Conservation (phyloP, 1,140 invertebrate genomes). For the Littorina saxatilis region DNA sequence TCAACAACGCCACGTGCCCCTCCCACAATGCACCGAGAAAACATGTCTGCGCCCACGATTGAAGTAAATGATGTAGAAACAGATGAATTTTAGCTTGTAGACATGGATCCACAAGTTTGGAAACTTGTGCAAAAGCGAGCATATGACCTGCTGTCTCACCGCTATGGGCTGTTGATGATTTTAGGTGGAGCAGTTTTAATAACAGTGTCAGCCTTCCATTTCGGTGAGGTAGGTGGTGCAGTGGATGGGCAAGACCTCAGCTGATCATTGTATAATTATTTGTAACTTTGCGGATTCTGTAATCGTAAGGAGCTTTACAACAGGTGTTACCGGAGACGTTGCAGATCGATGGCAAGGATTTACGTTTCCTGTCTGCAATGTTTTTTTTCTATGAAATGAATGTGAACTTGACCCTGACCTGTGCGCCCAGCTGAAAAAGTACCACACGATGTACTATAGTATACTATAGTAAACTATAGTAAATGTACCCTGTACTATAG, state of each 20-base stretch:
- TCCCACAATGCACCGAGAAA: slow-evolving; percentile 16
- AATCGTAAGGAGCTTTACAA: too few relatives aligned
- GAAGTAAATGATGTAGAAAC: not conserved
- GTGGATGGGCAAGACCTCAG: not conserved
- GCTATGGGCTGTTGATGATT: slow-evolving; percentile 69
- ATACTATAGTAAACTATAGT: too few relatives aligned
- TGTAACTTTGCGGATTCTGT: too few relatives aligned
- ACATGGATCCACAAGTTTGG: slow-evolving; percentile 49
- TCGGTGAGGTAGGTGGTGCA: slow-evolving; percentile 71
- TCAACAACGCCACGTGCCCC: slow-evolving; percentile 49
- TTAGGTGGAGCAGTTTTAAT: slow-evolving; percentile 66
- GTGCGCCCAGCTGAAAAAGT: too few relatives aligned
- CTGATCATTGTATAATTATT: too few relatives aligned
- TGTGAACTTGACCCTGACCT: too few relatives aligned
- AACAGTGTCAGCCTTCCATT: slow-evolving; percentile 69
- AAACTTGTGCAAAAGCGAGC: slow-evolving; percentile 74
- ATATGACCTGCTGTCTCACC: slow-evolving; percentile 74
- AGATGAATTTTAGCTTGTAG: not conserved
- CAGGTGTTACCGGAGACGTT: too few relatives aligned
- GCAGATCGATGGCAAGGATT: too few relatives aligned
- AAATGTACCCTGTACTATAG: too few relatives aligned
- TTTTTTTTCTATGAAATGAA: too few relatives aligned
- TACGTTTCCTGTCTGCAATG: too few relatives aligned
- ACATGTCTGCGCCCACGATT: slow-evolving; percentile 18
- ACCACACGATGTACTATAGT: too few relatives aligned